Base-by-base conservation (phyloP, 1,140 invertebrate species). In the Drosophila santomea region DNA sequence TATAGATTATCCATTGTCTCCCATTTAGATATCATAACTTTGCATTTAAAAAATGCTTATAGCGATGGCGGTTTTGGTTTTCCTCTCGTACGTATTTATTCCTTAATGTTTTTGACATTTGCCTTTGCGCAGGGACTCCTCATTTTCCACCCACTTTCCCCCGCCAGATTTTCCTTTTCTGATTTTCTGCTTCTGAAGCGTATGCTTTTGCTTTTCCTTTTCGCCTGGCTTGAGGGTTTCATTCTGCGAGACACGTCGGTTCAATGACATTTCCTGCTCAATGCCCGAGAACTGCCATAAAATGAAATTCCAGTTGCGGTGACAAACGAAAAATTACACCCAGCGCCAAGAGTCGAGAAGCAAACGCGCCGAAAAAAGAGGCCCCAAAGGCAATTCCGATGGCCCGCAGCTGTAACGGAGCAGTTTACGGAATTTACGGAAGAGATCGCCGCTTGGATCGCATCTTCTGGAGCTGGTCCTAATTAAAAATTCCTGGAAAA, bases 231-330 rank as follows among this genome's bases (percentile, higher is more conserved):
- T 68, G 62, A 68, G 84, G 56, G 60, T 73, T 80, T 75, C 61
- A 61, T 64, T 78, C 36, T 52, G 83, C 62, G 62, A 75, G 74
- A 82, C 47, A 61, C 39, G 50, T 54, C 55, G 61, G 83, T 88
- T 88, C 83, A 88, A 88, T 88, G 83, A 86, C 82, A 88, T 48
- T 75, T 75, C 60, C 48, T 41, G 60, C 51, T 67, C 36, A 67
- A 60, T 58, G 47, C 52, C 55, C 47, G 41, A 57, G 28, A 44
- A 48, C 57, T 59, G 68, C 78, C 68, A 80, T 77, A 68, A 82
- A 80, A 77, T 78, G 75, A 76, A 77, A 69, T 82, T 78, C 83
- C 71, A 62, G 59, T 54, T 71, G 78, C 61, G 39, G 66, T 71
- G 68, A 71, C 66, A 71, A 71, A 48, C 67, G 25, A 71, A 75